A percentile compares a stretch with the other conserved stretches of the same genome.
These are phyloP conservation scores for Drepanosiphum platanoidis DNA, from an alignment of 2,888 invertebrate genomes.

Conservation along the genomic window DNA sequence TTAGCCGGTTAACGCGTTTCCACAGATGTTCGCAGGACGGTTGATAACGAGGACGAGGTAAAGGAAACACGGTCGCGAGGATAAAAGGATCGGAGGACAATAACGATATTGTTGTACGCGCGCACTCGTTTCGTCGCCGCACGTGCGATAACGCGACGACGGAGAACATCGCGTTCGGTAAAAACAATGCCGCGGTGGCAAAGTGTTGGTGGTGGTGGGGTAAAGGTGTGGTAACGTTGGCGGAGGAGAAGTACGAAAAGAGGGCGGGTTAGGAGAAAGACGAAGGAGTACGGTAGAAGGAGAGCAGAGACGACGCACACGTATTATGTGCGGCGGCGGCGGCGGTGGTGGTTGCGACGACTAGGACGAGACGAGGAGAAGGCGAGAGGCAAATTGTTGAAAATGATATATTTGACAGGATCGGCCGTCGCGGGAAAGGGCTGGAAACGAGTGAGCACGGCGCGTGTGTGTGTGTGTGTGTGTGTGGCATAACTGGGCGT, in stretches of 20 bases:
- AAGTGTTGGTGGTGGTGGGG: not conserved
- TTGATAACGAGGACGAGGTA: too few species aligned
- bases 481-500: not conserved
- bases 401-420: conserved; percentile 56
- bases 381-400: not conserved
- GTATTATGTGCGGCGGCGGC: not conserved
- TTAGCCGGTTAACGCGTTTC: too few species aligned
- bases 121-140: not conserved
- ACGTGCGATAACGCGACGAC: too few species aligned
- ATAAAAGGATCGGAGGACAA: not conserved
- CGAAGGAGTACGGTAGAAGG: too few species aligned
- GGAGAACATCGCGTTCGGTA: not conserved
- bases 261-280: too few species aligned
- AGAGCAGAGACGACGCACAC: not conserved
- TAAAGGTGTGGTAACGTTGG: too few species aligned
- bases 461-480: conserved; percentile 1
- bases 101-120: not conserved
- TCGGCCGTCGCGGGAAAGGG: not conserved
- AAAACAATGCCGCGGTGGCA: not conserved
- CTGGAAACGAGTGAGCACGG: not conserved
- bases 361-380: not conserved
- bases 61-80: not conserved
- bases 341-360: too few species aligned
- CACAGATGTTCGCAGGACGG: too few species aligned
- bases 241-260: too few species aligned